Percentiles rank a stretch among this genome's conserved stretches.
phyloP scores from a whole-genome alignment of 2,888 invertebrate genomes.

The Stenodera caucasica region DNA sequence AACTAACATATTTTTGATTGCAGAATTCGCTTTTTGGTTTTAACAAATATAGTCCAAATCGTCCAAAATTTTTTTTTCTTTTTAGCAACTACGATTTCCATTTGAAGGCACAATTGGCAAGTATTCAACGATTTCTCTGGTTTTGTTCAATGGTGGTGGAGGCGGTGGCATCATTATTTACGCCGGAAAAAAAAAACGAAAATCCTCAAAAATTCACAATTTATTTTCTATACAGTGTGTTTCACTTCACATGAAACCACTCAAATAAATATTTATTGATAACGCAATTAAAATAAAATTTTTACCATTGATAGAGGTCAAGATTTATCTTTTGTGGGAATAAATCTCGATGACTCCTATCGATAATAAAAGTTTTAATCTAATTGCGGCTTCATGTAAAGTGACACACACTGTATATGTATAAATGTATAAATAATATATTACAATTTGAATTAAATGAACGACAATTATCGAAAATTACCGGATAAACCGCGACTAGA shows the following conservation, averaged over 20 bases:
- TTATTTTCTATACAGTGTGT: too few species aligned
- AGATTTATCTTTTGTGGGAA: too few species aligned
- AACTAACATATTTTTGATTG: slow-evolving; percentile 24
- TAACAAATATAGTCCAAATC: background rate
- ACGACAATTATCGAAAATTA: slow-evolving; percentile 19
- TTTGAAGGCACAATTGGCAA: slow-evolving; percentile 8
- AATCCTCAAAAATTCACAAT: too few species aligned
- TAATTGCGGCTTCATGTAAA: too few species aligned
- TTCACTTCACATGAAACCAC: too few species aligned
- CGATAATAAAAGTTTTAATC: too few species aligned
- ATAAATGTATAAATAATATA: slow-evolving; percentile 8
- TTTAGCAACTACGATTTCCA: slow-evolving; percentile 4
- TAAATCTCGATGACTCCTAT: too few species aligned
- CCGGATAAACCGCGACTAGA: slow-evolving; percentile 25
- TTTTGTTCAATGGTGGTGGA: background rate
- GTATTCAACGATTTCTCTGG: background rate
- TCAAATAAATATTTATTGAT: too few species aligned
- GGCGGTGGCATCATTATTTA: background rate
- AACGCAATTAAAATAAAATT: too few species aligned
- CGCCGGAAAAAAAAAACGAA: too few species aligned
- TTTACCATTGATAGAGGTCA: too few species aligned
- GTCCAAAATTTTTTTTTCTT: background rate
- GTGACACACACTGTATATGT: too few species aligned
- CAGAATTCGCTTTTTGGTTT: slow-evolving; percentile 21
- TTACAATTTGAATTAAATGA: slow-evolving; percentile 14